Evolutionary conservation across 2,888 invertebrate genomes (phyloP).

Genomic region (Venustoraphidia nigricollis): DNA sequence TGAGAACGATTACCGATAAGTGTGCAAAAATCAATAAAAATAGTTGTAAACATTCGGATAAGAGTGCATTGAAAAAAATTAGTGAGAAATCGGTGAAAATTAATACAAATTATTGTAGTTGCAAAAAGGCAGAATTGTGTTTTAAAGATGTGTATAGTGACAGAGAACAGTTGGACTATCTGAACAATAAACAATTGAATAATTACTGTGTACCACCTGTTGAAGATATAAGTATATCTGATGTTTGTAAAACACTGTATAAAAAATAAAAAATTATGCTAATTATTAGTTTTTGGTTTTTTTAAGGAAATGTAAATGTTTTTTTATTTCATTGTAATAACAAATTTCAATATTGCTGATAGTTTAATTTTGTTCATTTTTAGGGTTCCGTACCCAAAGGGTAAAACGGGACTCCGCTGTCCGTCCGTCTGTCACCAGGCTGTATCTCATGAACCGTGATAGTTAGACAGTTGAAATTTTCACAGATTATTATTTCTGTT

Average conservation of each 20-base stretch:
- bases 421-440: too few species aligned
- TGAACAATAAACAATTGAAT: slow-evolving; percentile 22
- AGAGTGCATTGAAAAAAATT: neutral
- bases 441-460: too few species aligned
- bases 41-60: neutral
- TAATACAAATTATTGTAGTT: slow-evolving; percentile 29
- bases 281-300: too few species aligned
- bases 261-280: slow-evolving; percentile 17
- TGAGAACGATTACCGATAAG: slow-evolving; percentile 44
- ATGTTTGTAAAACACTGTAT: slow-evolving; percentile 46
- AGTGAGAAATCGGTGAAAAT: slow-evolving; percentile 5
- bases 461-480: too few species aligned
- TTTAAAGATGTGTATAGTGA: slow-evolving; percentile 25
- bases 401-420: too few species aligned
- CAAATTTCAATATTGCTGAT: too few species aligned
- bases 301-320: too few species aligned
- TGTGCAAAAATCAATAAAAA: neutral
- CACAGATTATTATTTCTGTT: too few species aligned
- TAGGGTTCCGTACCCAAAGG: too few species aligned
- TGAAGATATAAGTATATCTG: slow-evolving; percentile 49
- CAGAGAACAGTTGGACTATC: too few species aligned
- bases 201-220: slow-evolving; percentile 39
- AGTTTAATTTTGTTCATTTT: too few species aligned
- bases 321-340: too few species aligned
- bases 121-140: slow-evolving; percentile 32